Percentiles rank a stretch among this genome's conserved stretches.
These are phyloP conservation scores for Oscheius sp. DNA, from an alignment of 2,888 invertebrate species.

Conservation along the genomic window DNA sequence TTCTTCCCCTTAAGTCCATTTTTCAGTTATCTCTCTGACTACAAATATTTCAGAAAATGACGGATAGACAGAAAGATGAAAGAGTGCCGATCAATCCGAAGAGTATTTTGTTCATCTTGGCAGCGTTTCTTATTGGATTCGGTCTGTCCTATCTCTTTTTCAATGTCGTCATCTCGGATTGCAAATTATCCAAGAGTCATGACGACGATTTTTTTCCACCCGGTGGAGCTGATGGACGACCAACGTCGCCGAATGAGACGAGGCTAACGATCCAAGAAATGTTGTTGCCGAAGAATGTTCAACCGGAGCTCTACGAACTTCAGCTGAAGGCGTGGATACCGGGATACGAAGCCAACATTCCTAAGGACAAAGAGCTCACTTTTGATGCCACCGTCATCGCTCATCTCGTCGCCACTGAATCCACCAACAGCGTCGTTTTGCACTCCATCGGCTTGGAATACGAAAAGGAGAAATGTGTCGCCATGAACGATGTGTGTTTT, in stretches of 20 bases:
- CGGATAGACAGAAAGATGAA: neutral
- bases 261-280: conserved; percentile 51
- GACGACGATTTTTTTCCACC: neutral
- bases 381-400: conserved; percentile 52
- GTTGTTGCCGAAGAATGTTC: conserved; percentile 43
- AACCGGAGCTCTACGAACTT: conserved; percentile 55
- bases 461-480: neutral
- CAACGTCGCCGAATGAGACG: neutral
- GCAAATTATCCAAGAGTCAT: neutral
- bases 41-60: neutral
- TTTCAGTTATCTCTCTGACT: too few relatives aligned
- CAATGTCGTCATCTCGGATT: neutral
- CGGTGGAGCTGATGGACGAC: neutral
- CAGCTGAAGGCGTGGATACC: conserved; percentile 63
- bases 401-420: neutral
- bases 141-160: neutral
- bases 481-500: neutral
- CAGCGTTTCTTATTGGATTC: neutral
- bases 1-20: too few relatives aligned
- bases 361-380: conserved; percentile 53
- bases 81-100: neutral
- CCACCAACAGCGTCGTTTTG: neutral
- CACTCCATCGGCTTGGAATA: neutral
- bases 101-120: neutral
- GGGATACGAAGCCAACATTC: conserved; percentile 55